Conservation (phyloP, 2,888 invertebrate genomes). For the Acheta domesticus region DNA sequence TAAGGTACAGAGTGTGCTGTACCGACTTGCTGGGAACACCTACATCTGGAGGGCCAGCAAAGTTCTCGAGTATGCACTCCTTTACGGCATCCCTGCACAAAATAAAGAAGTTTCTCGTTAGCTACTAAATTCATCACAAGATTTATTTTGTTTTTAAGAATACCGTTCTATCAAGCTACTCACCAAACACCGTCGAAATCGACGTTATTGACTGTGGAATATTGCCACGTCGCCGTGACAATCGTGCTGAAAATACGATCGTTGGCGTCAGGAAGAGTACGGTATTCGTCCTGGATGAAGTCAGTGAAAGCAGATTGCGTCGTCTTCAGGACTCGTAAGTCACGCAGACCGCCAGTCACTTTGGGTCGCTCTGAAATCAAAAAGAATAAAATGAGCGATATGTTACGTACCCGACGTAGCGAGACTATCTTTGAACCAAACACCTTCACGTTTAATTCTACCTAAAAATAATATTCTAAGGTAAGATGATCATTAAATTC, state of each 20-base stretch:
- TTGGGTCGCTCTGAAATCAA: conserved; percentile 52
- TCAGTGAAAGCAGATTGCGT: conserved; percentile 78
- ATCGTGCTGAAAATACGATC: conserved; percentile 77
- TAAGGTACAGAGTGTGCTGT: conserved; percentile 72
- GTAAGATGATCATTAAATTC: too few species aligned
- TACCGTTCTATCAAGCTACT: conserved; percentile 26
- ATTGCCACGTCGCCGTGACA: conserved; percentile 72
- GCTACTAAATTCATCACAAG: background rate
- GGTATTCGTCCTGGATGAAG: conserved; percentile 74
- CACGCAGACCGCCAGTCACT: conserved; percentile 66
- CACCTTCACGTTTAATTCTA: too few species aligned
- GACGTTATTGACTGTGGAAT: conserved; percentile 59
- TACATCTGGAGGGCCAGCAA: conserved; percentile 68
- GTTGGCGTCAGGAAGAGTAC: conserved; percentile 68
- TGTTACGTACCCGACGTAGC: background rate
- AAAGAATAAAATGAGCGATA: conserved; percentile 23
- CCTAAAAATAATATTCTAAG: too few species aligned
- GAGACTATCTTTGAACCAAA: too few species aligned
- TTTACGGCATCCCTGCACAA: conserved; percentile 55
- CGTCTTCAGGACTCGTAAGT: conserved; percentile 71
- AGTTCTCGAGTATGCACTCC: conserved; percentile 67
- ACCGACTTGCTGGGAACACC: conserved; percentile 76
- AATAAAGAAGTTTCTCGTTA: background rate
- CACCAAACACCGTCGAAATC: conserved; percentile 69
- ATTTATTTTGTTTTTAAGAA: background rate